phyloP scores from a whole-genome alignment of 2,888 invertebrate species.

The Sminthurides aquaticus region DNA sequence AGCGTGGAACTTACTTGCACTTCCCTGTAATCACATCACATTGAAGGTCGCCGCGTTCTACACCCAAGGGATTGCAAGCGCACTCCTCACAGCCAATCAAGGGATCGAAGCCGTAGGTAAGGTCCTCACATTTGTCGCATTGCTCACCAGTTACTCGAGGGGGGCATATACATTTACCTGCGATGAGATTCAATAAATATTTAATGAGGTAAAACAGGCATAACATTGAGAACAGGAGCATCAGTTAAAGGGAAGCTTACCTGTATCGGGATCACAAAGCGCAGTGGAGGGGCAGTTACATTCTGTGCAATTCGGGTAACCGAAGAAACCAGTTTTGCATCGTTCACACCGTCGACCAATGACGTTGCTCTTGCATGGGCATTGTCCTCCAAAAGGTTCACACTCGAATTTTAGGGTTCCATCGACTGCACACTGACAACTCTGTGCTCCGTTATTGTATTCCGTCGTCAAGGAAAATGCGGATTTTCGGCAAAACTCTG shows the following conservation, averaged over 20 bases:
- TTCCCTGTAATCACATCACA: constrained; percentile 82
- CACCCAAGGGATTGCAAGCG: constrained; percentile 78
- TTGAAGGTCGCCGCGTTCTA: constrained; percentile 65
- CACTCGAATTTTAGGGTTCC: constrained; percentile 85
- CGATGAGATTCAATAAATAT: neutral
- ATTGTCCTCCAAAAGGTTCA: constrained; percentile 90
- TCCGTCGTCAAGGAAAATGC: constrained; percentile 90
- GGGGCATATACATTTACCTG: constrained; percentile 83
- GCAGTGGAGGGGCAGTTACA: constrained; percentile 80
- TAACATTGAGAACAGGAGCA: neutral
- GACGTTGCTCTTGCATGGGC: constrained; percentile 82
- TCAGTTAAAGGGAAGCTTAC: constrained; percentile 44
- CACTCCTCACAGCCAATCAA: constrained; percentile 94
- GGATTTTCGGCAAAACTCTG: constrained; percentile 79
- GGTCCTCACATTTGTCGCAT: constrained; percentile 72
- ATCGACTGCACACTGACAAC: constrained; percentile 79
- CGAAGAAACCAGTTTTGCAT: constrained; percentile 84
- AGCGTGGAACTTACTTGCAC: constrained; percentile 56
- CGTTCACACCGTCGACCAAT: constrained; percentile 78
- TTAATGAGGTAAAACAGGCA: neutral
- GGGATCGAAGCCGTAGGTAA: constrained; percentile 86
- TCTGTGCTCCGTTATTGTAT: constrained; percentile 86
- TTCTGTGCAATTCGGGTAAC: constrained; percentile 87
- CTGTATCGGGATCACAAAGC: constrained; percentile 66
- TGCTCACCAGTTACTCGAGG: constrained; percentile 77